phyloP scores from a whole-genome alignment of 2,797 vertebrate species.

The Acridotheres tristis region DNA sequence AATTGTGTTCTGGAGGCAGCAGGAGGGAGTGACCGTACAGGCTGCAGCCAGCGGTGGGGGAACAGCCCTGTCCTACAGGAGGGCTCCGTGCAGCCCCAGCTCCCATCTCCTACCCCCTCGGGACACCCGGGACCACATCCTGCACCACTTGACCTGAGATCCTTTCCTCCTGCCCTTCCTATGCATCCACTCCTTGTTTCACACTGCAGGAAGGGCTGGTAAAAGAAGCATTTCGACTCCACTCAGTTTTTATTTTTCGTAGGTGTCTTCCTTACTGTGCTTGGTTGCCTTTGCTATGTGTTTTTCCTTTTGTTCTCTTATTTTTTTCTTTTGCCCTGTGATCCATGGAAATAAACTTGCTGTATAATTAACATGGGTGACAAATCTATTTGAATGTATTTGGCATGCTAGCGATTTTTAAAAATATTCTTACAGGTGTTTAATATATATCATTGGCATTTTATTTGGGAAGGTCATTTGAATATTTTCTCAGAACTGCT shows the following conservation, averaged over 20 bases:
- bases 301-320: neutral
- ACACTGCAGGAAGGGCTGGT: neutral
- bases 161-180: neutral
- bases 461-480: conserved; percentile 26
- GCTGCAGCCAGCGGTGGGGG: neutral
- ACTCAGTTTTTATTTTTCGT: neutral
- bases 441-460: neutral
- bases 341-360: neutral
- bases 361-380: neutral
- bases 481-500: conserved; percentile 46
- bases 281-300: neutral
- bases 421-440: neutral
- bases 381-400: neutral
- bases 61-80: rapidly evolving
- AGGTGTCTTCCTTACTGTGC: neutral
- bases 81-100: rapidly evolving
- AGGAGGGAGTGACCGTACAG: neutral
- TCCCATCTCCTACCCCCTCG: neutral
- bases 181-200: neutral
- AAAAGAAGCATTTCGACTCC: neutral
- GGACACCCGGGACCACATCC: neutral
- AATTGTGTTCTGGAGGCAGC: neutral
- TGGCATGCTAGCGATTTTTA: neutral
- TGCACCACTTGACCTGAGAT: neutral
- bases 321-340: neutral